Evolutionary conservation across 64 coral and sea anemone species (phyloP).

Genomic region (Montipora cactus): DNA sequence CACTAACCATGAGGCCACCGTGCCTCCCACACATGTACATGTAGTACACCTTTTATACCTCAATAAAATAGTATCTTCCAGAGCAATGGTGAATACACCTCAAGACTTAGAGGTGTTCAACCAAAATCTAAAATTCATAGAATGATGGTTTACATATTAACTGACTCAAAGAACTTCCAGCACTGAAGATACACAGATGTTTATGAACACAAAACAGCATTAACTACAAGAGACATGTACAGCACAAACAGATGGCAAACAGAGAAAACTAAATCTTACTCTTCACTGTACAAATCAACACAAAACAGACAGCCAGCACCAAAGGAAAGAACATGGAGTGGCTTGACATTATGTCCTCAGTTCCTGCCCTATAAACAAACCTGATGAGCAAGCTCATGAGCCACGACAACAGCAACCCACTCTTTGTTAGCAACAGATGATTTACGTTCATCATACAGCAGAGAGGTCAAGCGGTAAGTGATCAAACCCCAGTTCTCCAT

Average conservation of each 20-base stretch:
- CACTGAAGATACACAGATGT: neutral
- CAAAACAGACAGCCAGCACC: neutral
- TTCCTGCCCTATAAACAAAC: constrained; percentile 53
- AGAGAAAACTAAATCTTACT: neutral
- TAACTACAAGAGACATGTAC: too few relatives aligned
- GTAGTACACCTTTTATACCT: too few relatives aligned
- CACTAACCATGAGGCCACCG: too few relatives aligned
- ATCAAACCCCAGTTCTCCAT: constrained; percentile 99
- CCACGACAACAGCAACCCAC: constrained; percentile 90
- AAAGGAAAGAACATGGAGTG: neutral
- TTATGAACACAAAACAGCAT: neutral
- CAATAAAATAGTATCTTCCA: too few relatives aligned
- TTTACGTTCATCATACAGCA: constrained; percentile 82
- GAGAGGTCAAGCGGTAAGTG: constrained; percentile 87
- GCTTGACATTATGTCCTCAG: neutral
- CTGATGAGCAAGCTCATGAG: constrained; percentile 93
- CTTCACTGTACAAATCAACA: neutral
- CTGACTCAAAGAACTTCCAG: too few relatives aligned
- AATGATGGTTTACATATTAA: too few relatives aligned
- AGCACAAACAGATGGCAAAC: neutral
- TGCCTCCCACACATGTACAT: too few relatives aligned
- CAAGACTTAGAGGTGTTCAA: too few relatives aligned
- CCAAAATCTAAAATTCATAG: too few relatives aligned
- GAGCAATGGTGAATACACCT: too few relatives aligned
- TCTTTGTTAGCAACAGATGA: constrained; percentile 85